Percentiles rank a stretch among this genome's conserved stretches.
These are phyloP conservation scores for Catajapyx aquilonaris DNA, from an alignment of 1,140 invertebrate species.

Conservation along the genomic window DNA sequence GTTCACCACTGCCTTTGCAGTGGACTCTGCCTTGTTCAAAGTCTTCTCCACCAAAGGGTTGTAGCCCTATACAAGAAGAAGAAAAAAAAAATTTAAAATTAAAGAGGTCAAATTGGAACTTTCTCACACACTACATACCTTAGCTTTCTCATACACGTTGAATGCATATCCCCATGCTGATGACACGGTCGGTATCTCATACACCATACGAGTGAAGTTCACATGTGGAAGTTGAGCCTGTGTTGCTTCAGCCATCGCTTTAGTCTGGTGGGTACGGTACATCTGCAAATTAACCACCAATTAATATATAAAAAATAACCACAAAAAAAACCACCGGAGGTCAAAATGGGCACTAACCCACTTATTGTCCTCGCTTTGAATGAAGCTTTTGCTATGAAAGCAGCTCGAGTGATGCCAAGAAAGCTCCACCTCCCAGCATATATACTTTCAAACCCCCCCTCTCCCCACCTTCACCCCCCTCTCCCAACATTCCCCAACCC, in stretches of 20 bases:
- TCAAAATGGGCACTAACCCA: too few species aligned
- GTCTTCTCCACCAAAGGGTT: background rate
- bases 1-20: background rate
- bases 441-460: too few species aligned
- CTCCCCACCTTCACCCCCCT: too few species aligned
- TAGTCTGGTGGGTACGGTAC: background rate
- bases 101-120: background rate
- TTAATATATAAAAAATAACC: too few species aligned
- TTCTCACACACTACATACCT: too few species aligned
- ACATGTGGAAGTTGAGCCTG: background rate
- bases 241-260: background rate
- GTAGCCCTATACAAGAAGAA: background rate
- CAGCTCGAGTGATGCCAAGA: too few species aligned
- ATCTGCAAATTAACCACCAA: too few species aligned
- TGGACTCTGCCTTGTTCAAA: background rate
- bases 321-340: too few species aligned
- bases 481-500: too few species aligned
- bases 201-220: background rate
- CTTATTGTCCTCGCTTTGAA: too few species aligned
- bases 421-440: too few species aligned
- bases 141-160: background rate
- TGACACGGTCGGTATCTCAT: background rate
- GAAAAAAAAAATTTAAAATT: background rate
- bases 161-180: background rate
- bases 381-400: too few species aligned